phyloP scores from a whole-genome alignment of 2,113 vertebrate species.

The Pica pica region DNA sequence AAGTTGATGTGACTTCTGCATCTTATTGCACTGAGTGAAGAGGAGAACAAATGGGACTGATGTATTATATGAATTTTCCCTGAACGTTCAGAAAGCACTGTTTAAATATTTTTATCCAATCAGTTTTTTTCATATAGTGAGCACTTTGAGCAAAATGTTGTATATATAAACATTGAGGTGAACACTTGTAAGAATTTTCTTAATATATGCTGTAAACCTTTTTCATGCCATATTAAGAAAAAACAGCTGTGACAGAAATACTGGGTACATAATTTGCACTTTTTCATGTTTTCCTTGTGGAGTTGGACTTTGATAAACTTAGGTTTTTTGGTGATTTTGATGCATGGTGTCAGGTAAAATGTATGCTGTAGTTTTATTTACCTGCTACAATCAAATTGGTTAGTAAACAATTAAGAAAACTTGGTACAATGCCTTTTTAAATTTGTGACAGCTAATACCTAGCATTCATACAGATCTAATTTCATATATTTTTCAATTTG shows the following conservation, averaged over 20 bases:
- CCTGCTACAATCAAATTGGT: constrained; percentile 61
- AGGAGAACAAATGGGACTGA: constrained; percentile 27
- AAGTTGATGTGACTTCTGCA: constrained; percentile 29
- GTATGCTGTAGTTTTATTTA: constrained; percentile 62
- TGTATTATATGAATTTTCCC: constrained; percentile 25
- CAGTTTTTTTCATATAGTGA: constrained; percentile 70
- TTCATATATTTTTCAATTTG: constrained; percentile 61
- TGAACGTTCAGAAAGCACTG: constrained; percentile 57
- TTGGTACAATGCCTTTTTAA: constrained; percentile 67
- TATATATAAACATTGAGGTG: constrained; percentile 68
- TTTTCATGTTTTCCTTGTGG: constrained; percentile 71
- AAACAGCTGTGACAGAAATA: constrained; percentile 62
- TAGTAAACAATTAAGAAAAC: constrained; percentile 65
- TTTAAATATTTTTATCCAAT: constrained; percentile 63
- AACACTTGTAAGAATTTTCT: constrained; percentile 69
- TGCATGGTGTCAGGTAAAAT: constrained; percentile 65
- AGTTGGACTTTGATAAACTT: constrained; percentile 77
- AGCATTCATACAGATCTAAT: constrained; percentile 55
- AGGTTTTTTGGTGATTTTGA: constrained; percentile 75
- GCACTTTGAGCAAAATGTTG: constrained; percentile 75
- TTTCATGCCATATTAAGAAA: constrained; percentile 67
- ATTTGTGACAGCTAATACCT: constrained; percentile 64
- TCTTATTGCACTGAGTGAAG: constrained; percentile 51
- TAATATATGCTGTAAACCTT: constrained; percentile 70
- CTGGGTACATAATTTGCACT: constrained; percentile 76